phyloP scores from a whole-genome alignment of 1,140 invertebrate species.

The Drosophila repleta region DNA sequence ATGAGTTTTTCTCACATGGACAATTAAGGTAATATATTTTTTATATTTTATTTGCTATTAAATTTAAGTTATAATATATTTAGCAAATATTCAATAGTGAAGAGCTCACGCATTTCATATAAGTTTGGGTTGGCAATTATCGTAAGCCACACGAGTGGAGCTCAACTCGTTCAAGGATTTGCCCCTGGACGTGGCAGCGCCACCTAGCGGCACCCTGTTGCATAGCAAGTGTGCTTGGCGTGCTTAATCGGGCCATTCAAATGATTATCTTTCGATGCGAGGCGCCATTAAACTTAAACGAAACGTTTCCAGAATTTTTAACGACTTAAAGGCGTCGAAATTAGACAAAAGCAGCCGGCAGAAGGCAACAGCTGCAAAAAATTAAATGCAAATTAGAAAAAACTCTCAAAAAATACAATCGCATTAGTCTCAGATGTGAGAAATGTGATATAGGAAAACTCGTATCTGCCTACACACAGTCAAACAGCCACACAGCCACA shows the following conservation, averaged over 20 bases:
- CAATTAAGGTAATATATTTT: no score
- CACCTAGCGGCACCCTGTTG: constrained; percentile 65
- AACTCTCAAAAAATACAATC: constrained; percentile 77
- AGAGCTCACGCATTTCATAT: no score
- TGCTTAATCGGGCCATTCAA: constrained; percentile 54
- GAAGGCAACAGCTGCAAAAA: constrained; percentile 77
- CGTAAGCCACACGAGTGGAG: no score
- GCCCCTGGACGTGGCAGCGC: neutral
- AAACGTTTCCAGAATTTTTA: constrained; percentile 72
- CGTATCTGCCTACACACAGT: constrained; percentile 24
- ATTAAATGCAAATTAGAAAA: constrained; percentile 82
- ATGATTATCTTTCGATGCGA: constrained; percentile 76
- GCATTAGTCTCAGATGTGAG: constrained; percentile 83
- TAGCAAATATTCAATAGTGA: no score
- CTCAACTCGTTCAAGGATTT: neutral
- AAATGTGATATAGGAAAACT: constrained; percentile 78
- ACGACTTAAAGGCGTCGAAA: constrained; percentile 66
- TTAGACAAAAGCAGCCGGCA: constrained; percentile 29
- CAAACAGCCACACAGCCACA: constrained; percentile 11
- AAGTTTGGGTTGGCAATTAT: no score
- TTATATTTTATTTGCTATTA: no score
- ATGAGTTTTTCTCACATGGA: no score
- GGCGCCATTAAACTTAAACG: constrained; percentile 70
- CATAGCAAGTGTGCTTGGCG: constrained; percentile 44
- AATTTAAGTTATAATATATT: no score